phyloP scores from a whole-genome alignment of 2,888 invertebrate genomes.

The Tridacna crocea region DNA sequence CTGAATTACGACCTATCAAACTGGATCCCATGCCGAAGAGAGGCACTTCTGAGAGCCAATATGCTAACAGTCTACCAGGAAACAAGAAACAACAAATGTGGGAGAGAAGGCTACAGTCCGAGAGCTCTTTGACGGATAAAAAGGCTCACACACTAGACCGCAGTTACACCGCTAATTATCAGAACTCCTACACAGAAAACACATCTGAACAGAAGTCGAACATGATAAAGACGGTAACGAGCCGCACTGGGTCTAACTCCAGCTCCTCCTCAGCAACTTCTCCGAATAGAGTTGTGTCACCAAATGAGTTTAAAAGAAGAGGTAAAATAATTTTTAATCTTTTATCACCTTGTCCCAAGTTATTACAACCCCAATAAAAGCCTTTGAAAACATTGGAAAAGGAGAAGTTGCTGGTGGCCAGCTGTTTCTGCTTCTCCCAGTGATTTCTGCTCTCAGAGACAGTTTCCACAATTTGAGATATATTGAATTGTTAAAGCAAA shows the following conservation, averaged over 20 bases:
- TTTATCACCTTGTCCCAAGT: too few species aligned
- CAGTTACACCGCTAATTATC: constrained; percentile 8
- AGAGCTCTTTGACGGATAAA: constrained; percentile 38
- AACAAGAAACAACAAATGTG: constrained; percentile 30
- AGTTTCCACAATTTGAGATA: too few species aligned
- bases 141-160: constrained; percentile 22
- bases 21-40: constrained; percentile 48
- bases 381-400: too few species aligned
- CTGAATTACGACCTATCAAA: constrained; percentile 62
- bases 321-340: constrained; percentile 36
- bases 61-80: constrained; percentile 10
- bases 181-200: constrained; percentile 15
- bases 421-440: too few species aligned
- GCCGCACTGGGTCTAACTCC: constrained; percentile 40
- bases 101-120: constrained; percentile 56
- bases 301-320: constrained; percentile 64
- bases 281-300: constrained; percentile 45
- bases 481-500: too few species aligned
- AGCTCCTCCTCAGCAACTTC: constrained; percentile 48
- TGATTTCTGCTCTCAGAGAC: too few species aligned
- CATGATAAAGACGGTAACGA: constrained; percentile 58
- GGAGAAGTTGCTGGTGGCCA: too few species aligned
- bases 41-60: constrained; percentile 29
- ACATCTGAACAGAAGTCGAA: constrained; percentile 45
- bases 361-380: too few species aligned